phyloP scores from a whole-genome alignment of 2,888 invertebrate species.

The Megaustenia siamemsis region DNA sequence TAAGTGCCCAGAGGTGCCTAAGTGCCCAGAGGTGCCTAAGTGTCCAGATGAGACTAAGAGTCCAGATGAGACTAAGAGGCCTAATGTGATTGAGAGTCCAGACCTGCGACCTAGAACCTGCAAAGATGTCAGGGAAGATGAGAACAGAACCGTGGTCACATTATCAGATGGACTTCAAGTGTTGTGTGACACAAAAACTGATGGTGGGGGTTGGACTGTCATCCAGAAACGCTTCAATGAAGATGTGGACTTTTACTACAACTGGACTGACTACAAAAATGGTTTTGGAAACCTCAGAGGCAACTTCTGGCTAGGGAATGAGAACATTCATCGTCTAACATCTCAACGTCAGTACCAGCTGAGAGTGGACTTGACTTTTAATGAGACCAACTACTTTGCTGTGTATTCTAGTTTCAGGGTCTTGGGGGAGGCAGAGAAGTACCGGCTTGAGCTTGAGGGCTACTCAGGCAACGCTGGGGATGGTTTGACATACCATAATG shows the following conservation, averaged over 20 bases:
- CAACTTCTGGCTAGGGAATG: slow-evolving; percentile 39
- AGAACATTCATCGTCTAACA: slow-evolving; percentile 31
- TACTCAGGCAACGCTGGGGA: slow-evolving; percentile 75
- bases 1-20: too few species aligned
- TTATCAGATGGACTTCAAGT: slow-evolving; percentile 7
- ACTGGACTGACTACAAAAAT: slow-evolving; percentile 25
- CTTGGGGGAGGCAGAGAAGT: slow-evolving; percentile 68
- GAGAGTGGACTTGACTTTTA: slow-evolving; percentile 29
- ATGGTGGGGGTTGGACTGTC: slow-evolving; percentile 33
- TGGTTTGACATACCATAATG: slow-evolving; percentile 75
- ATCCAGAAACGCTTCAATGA: slow-evolving; percentile 9
- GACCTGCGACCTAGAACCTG: not conserved
- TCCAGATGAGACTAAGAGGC: too few species aligned
- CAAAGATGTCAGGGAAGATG: not conserved
- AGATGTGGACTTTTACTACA: slow-evolving; percentile 27
- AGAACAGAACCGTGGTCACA: not conserved
- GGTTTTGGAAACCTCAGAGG: slow-evolving; percentile 32
- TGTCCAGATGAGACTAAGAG: too few species aligned
- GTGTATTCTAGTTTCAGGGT: slow-evolving; percentile 55
- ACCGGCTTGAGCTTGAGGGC: slow-evolving; percentile 70
- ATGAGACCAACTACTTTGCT: not conserved
- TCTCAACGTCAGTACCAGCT: slow-evolving; percentile 17
- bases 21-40: too few species aligned
- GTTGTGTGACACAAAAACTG: slow-evolving; percentile 40
- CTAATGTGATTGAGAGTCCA: not conserved